Conservation (phyloP, 2,888 invertebrate species). For the Himalopsyche tibetana region DNA sequence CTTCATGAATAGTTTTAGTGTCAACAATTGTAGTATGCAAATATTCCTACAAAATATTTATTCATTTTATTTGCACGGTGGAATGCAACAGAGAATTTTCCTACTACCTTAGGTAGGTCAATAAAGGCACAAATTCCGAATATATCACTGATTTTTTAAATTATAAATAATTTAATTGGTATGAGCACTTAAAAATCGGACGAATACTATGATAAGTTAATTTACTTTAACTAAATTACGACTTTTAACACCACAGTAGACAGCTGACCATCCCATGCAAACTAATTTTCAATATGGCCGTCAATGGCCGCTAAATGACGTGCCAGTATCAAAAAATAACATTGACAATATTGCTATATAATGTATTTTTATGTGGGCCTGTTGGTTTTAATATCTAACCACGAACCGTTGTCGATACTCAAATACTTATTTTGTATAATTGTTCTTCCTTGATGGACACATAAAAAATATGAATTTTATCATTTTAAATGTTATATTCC, state of each 20-base stretch:
- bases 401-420: too few relatives aligned
- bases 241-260: conserved; percentile 68
- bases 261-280: conserved; percentile 78
- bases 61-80: conserved; percentile 71
- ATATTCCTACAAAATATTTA: conserved; percentile 50
- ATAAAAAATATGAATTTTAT: too few relatives aligned
- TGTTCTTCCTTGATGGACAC: too few relatives aligned
- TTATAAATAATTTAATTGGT: conserved; percentile 32
- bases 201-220: conserved; percentile 28
- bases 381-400: conserved; percentile 16
- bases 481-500: too few relatives aligned
- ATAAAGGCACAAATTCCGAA: conserved; percentile 54
- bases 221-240: conserved; percentile 23
- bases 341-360: conserved; percentile 14
- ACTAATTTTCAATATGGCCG: conserved; percentile 78
- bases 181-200: conserved; percentile 27
- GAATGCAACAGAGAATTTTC: conserved; percentile 76
- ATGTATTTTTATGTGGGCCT: conserved; percentile 47
- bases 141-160: conserved; percentile 34
- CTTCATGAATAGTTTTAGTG: conserved; percentile 28
- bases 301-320: conserved; percentile 70
- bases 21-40: conserved; percentile 23
- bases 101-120: conserved; percentile 71
- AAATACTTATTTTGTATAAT: too few relatives aligned
- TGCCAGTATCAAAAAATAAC: conserved; percentile 68